Percentiles rank a stretch among this genome's conserved stretches.
phyloP scores from a whole-genome alignment of 2,888 invertebrate genomes.

The Lumbricus terrestris region DNA sequence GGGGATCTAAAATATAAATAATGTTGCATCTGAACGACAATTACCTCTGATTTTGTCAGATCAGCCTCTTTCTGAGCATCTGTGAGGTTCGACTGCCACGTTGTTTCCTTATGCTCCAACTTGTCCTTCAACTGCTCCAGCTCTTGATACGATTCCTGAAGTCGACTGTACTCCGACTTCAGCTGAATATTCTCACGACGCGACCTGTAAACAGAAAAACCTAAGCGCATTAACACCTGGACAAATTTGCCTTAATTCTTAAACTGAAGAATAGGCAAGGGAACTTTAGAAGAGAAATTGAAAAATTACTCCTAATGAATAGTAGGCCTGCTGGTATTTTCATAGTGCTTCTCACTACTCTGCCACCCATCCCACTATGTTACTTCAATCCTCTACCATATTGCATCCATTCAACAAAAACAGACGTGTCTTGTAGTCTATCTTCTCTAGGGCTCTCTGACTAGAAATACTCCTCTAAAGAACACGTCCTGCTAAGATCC shows the following conservation, averaged over 20 bases:
- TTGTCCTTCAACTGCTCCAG: conserved; percentile 56
- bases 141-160: conserved; percentile 56
- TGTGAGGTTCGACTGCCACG: conserved; percentile 53
- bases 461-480: not conserved
- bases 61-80: conserved; percentile 57
- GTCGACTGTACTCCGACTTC: conserved; percentile 55
- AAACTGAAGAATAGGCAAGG: no score
- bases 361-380: not conserved
- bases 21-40: not conserved
- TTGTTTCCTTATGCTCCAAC: conserved; percentile 52
- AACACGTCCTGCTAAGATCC: not conserved
- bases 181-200: conserved; percentile 55
- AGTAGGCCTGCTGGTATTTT: no score
- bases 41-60: conserved; percentile 49
- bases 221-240: no score
- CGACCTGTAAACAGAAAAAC: conserved; percentile 45
- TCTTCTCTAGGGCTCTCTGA: not conserved
- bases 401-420: not conserved
- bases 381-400: not conserved
- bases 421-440: not conserved
- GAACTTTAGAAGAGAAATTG: no score
- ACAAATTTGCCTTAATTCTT: no score
- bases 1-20: no score
- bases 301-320: no score
- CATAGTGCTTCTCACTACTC: no score